These are phyloP conservation scores for Pelagia noctiluca DNA, from an alignment of 30 jellyfish, hydroid and myxozoan genomes.

Conservation along the genomic window DNA sequence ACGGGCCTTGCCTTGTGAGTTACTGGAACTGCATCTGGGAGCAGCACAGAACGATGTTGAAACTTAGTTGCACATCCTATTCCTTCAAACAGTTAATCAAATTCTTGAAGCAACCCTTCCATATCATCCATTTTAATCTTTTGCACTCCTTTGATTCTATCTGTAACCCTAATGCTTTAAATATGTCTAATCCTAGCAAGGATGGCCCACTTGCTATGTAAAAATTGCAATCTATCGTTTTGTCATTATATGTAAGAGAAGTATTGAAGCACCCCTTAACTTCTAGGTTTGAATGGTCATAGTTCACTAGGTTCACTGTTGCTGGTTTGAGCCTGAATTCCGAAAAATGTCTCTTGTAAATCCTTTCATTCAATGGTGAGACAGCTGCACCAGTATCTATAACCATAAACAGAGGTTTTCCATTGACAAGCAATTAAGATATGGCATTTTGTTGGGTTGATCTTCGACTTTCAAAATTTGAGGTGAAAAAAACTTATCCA, in stretches of 20 bases:
- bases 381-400: conserved; percentile 13
- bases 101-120: conserved; percentile 29
- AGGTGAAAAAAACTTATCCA: neutral
- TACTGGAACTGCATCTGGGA: conserved; percentile 42
- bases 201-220: conserved; percentile 46
- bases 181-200: conserved; percentile 20
- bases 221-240: conserved; percentile 28
- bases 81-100: conserved; percentile 25
- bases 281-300: neutral
- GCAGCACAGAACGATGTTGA: conserved; percentile 38
- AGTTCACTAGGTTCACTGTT: neutral
- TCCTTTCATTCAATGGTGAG: neutral
- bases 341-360: neutral
- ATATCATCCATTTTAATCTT: conserved; percentile 7
- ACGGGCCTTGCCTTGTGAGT: conserved; percentile 32
- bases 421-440: conserved; percentile 14
- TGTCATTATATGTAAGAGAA: conserved; percentile 18
- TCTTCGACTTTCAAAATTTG: neutral
- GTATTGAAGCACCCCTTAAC: conserved; percentile 34
- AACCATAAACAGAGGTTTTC: conserved; percentile 33
- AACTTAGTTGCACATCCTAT: conserved; percentile 35
- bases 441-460: neutral
- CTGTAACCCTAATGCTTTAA: conserved; percentile 16
- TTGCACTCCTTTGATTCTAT: conserved; percentile 20
- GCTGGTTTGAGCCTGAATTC: neutral